A percentile compares a stretch with the other conserved stretches of the same genome.
These are phyloP conservation scores for Polymixis flavicincta DNA, from an alignment of 2,888 invertebrate genomes.

Conservation along the genomic window DNA sequence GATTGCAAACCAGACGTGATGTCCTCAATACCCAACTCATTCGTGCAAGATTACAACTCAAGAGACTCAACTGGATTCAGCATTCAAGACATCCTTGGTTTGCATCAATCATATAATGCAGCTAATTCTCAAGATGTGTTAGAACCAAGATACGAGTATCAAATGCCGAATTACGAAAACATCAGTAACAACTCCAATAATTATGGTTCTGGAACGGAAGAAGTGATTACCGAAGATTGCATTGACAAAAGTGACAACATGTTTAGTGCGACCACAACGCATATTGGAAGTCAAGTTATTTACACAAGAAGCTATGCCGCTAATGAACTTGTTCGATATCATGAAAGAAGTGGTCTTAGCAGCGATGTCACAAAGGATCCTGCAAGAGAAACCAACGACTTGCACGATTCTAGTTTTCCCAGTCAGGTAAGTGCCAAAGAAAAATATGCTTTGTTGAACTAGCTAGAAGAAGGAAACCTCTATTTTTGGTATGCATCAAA, in stretches of 20 bases:
- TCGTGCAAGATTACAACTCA: constrained; percentile 87
- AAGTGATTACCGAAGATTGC: constrained; percentile 77
- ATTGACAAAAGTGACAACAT: constrained; percentile 74
- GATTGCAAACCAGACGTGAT: constrained; percentile 81
- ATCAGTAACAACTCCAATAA: constrained; percentile 84
- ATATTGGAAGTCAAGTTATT: constrained; percentile 76
- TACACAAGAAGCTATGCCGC: constrained; percentile 78
- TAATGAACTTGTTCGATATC: constrained; percentile 81
- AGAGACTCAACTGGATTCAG: constrained; percentile 88
- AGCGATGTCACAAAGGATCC: constrained; percentile 79
- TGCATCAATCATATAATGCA: constrained; percentile 82
- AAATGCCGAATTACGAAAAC: constrained; percentile 83
- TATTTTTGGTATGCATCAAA: constrained; percentile 32
- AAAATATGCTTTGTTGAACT: constrained; percentile 70
- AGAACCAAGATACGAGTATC: constrained; percentile 83
- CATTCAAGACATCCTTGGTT: constrained; percentile 88
- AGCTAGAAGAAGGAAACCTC: constrained; percentile 51
- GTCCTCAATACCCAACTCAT: constrained; percentile 78
- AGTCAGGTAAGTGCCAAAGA: constrained; percentile 79
- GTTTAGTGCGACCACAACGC: constrained; percentile 70
- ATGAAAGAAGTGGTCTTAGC: constrained; percentile 77
- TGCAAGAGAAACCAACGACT: constrained; percentile 76
- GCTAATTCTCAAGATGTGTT: constrained; percentile 75
- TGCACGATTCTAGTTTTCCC: constrained; percentile 82
- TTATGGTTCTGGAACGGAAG: constrained; percentile 81